Percentiles rank a stretch among this genome's conserved stretches.
phyloP scores from a whole-genome alignment of 2,888 invertebrate species.

The Helleia helle region DNA sequence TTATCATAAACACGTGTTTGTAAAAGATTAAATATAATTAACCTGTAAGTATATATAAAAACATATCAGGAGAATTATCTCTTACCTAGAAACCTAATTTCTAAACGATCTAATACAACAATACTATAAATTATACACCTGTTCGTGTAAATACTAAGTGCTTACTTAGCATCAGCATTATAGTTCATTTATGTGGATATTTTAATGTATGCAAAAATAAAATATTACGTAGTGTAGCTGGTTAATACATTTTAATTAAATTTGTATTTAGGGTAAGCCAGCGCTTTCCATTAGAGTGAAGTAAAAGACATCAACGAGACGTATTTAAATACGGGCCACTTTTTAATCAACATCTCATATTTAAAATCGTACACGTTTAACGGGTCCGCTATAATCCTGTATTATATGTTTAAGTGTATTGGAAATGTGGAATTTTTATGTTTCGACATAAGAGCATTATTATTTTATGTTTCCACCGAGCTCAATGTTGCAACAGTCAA shows the following conservation, averaged over 20 bases:
- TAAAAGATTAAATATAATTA: too few species aligned
- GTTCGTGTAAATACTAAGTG: too few species aligned
- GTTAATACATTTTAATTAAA: conserved; percentile 15
- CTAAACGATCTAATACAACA: too few species aligned
- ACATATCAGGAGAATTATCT: too few species aligned
- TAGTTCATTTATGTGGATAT: not conserved
- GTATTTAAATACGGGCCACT: conserved; percentile 21
- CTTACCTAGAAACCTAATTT: too few species aligned
- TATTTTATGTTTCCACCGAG: not conserved
- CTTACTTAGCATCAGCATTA: too few species aligned
- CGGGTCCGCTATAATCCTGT: conserved; percentile 1
- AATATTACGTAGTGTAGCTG: conserved; percentile 3
- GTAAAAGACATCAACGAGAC: conserved; percentile 69
- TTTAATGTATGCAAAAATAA: conserved; percentile 6
- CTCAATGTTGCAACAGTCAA: not conserved
- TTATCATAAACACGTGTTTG: too few species aligned
- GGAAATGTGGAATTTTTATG: conserved; percentile 7
- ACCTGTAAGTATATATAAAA: too few species aligned
- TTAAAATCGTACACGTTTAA: not conserved
- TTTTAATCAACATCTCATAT: conserved; percentile 4
- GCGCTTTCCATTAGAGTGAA: conserved; percentile 60
- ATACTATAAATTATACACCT: too few species aligned
- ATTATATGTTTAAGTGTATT: not conserved
- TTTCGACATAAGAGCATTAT: conserved; percentile 1
- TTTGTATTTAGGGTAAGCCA: conserved; percentile 20